Base-by-base conservation (phyloP, 2,113 vertebrate genomes). In the Cromileptes altivelis region DNA sequence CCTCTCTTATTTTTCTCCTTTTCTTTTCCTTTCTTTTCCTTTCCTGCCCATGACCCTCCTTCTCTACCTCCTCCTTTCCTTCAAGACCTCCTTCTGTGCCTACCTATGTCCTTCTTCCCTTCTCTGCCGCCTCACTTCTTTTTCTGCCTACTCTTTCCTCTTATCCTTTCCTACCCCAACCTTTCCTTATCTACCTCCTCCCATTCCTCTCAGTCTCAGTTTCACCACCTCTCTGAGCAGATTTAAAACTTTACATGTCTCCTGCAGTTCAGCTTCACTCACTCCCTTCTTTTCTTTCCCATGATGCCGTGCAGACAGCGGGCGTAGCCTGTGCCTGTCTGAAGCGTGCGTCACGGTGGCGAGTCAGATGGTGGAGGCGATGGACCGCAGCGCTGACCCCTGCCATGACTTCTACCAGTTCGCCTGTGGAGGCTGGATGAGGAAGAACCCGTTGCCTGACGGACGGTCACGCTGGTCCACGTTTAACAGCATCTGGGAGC, bases 401-500 rank as follows among this genome's bases (percentile, higher is more conserved):
- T 99, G 98, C 82, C 95, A 97, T n/a, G 98, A 99, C 91, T 99
- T 99, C 93, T 99, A 99, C 92, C 97, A 97, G 91, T 99, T 97
- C 25, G 96, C 98, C 0, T 99, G 98, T 0, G 98, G 98, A 2
- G 98, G 98, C 25, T 99, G 98, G 98, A 97, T 98, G 86, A 96
- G 95, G 85, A 97, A 97, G 78, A 99, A 99, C 91, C 98, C 98
- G 0, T 95, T 99, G 62, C 98, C 98, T 0, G 97, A 97, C 0
- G 98, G 98, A 3, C 97, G 96, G 1, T 98, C 98, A 9, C 97
- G 97, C 30, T 99, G 98, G 98, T 99, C 97, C 89, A 99, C 98
- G 42, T 99, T 99, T 93, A 99, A 99, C 95, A 97, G 96, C 92
- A 97, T 99, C 93, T 98, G 97, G 97, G 98, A 99, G 89, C 97